These are phyloP conservation scores for Pachymerium ferrugineum DNA, from an alignment of 2,888 invertebrate species.

Conservation along the genomic window DNA sequence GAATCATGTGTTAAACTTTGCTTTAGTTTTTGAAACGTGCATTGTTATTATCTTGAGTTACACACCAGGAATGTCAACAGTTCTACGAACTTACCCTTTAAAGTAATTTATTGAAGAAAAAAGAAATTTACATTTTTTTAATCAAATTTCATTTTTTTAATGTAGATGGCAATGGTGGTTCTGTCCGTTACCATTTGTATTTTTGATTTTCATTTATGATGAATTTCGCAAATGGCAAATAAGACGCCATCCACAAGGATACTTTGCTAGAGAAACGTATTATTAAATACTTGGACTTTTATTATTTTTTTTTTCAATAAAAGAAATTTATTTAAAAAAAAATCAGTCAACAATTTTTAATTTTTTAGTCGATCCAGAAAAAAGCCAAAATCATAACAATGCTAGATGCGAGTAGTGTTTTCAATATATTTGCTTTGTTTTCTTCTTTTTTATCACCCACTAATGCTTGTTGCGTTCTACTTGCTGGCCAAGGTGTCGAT, in stretches of 20 bases:
- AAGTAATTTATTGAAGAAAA: no score
- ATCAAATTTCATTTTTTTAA: not conserved
- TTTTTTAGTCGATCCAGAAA: no score
- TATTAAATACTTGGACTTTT: no score
- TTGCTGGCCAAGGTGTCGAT: not conserved
- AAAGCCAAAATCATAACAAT: not conserved
- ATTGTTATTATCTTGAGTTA: conserved; percentile 35
- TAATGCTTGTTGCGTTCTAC: not conserved
- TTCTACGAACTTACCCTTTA: conserved; percentile 33
- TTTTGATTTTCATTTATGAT: conserved; percentile 34
- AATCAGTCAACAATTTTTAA: no score
- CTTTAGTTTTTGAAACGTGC: conserved; percentile 34
- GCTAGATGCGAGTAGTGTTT: not conserved
- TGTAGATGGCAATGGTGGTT: conserved; percentile 35
- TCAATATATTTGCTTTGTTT: not conserved
- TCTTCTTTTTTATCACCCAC: not conserved
- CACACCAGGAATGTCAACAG: conserved; percentile 35
- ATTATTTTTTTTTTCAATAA: no score
- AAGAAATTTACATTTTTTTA: not conserved
- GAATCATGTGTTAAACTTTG: conserved; percentile 35
- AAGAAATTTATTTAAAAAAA: no score
- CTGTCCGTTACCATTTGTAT: conserved; percentile 31
- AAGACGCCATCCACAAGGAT: no score
- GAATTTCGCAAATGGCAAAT: no score
- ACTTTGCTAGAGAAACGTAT: no score